Base-by-base conservation (phyloP, 2,888 invertebrate species). In the Ochropleura plecta region DNA sequence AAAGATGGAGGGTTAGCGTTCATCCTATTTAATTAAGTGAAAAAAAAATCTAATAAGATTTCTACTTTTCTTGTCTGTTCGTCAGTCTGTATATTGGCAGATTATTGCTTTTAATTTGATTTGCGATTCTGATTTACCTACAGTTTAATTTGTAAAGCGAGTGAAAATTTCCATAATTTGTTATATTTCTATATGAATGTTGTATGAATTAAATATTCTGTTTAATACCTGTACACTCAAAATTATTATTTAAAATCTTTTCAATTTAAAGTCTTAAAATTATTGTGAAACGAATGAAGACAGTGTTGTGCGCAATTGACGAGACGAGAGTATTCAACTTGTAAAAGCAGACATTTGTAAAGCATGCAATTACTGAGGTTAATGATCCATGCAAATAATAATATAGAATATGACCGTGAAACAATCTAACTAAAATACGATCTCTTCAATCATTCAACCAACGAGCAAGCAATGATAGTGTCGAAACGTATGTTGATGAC, bases 241-340 rank as follows among this genome's bases (percentile, higher is more conserved):
- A 16, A 16, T 18, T 55, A 59, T 65, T 40, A 62, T 69, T 65
- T 65, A 20, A 51, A 30, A 44, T 51, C 20, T 18, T n/a, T 55
- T 53, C 10, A 44, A 53, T 18, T 49, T 20, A 8, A 62, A 18
- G 14, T 68, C 18, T 53, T 20, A 14, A 64, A 48, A 63, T 42
- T 9, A 68, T 57, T 68, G 16, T 12, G 8, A 49, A 40, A n/a
- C 57, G 9, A 67, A 62, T 42, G 14, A 65, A 7, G 42, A 49
- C 16, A 20, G 55, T 44, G 40, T 55, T 30, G 12, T 60, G 4
- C 20, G 12, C 20, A 20, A 8, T 20, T 12, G 51, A 42, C 14
- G 63, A 55, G 48, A 66, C 42, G 67, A 68, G 51, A 64, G 46
- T 10, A 67, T 7, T 57, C 14, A 73, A 68, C 49, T 55, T 46